Base-by-base conservation (phyloP, 2,888 invertebrate genomes). In the Spilosoma lubricipeda region DNA sequence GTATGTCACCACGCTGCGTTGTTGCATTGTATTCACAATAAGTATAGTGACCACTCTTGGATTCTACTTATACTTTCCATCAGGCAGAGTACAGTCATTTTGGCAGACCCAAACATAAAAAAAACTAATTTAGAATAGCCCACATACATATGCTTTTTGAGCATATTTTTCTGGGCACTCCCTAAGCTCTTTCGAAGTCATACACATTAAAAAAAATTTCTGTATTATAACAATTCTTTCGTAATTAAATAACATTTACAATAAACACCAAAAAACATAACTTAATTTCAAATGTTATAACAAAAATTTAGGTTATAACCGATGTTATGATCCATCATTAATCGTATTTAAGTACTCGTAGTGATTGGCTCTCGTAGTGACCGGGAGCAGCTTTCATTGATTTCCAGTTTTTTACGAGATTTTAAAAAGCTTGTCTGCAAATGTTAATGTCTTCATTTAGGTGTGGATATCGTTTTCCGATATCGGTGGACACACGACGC, bases 291-390 rank as follows among this genome's bases (percentile, higher is more conserved):
- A 3, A 48, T 48, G 5, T 56, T 3, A 30, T 30, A 13, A 30
- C 63, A 68, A 74, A 71, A n/a, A n/a, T 8, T n/a, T 8, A n/a
- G 11, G n/a, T 56, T 45, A 48, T 48, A 63, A 63, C 15, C 15
- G 15, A 63, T 63, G 1, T 15, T 15, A 15, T 15, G 0, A 45
- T 27, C 30, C 30, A 13, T 30, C 90, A 90, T 90, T 91, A 92
- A 91, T 90, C 89, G 87, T 83, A 86, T 91, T 91, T 90, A 87
- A 88, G 86, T 87, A 79, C 88, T n/a, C n/a, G n/a, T n/a, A n/a
- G n/a, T n/a, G 87, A 89, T 90, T 89, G 88, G 87, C 82, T 86
- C 81, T 87, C 85, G 79, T 87, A 88, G 88, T 86, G 85, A 76
- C 80, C 81, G 86, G 86, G 83, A 90, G 83, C 85, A 84, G 87